These are phyloP conservation scores for Eupithecia insigniata DNA, from an alignment of 2,888 invertebrate genomes.

Conservation along the genomic window DNA sequence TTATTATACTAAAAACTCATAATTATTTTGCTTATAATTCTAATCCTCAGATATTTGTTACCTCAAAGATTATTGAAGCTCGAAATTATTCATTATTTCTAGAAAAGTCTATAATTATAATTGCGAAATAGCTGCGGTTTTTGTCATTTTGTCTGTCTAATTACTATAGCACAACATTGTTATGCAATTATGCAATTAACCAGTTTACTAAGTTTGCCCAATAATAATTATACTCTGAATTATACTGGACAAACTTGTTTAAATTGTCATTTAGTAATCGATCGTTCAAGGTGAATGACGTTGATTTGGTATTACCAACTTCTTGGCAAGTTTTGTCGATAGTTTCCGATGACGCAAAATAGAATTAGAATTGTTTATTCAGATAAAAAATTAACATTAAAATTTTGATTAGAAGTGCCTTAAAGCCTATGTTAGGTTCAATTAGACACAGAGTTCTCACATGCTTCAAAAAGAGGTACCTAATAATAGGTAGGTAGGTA, in stretches of 20 bases:
- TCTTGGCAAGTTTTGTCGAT: not conserved
- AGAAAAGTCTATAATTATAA: not conserved
- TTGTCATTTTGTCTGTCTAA: not conserved
- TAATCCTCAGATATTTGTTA: no score
- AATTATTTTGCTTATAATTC: no score
- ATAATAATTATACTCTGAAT: not conserved
- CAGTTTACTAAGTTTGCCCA: not conserved
- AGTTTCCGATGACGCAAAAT: not conserved
- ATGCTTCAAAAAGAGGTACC: no score
- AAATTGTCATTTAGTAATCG: not conserved
- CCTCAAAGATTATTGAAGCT: not conserved
- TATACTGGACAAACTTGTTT: not conserved
- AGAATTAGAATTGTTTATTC: no score
- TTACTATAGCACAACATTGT: not conserved
- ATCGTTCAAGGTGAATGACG: not conserved
- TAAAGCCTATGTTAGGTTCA: no score
- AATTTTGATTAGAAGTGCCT: no score
- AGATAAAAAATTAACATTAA: no score
- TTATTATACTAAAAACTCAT: no score
- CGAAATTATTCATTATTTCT: not conserved
- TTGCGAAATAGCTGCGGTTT: not conserved
- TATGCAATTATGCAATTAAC: not conserved
- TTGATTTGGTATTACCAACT: not conserved
- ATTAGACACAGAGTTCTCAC: no score
- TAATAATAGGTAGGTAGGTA: no score